phyloP scores from a whole-genome alignment of 2,797 vertebrate genomes.

The Sphaeramia orbicularis region DNA sequence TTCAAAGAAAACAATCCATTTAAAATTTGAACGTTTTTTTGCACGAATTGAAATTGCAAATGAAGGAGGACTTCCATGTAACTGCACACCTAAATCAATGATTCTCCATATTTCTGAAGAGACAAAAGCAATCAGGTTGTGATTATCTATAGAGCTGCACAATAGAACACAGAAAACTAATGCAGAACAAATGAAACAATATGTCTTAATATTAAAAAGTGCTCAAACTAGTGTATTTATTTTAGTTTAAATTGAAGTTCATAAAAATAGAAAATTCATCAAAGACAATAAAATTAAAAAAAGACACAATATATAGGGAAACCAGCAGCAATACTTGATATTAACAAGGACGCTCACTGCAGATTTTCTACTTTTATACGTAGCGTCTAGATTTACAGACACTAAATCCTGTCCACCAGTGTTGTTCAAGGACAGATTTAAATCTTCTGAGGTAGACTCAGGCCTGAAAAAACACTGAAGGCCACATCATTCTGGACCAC shows the following conservation, averaged over 20 bases:
- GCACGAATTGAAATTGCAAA: slow-evolving; percentile 41
- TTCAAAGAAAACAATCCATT: slow-evolving; percentile 66
- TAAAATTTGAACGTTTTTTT: slow-evolving; percentile 45
- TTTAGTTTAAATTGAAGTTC: slow-evolving; percentile 10
- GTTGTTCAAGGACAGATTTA: background rate
- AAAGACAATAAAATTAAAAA: background rate
- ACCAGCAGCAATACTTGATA: background rate
- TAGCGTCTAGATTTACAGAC: background rate
- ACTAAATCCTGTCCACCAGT: background rate
- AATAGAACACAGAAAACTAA: background rate
- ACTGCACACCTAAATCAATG: slow-evolving; percentile 9
- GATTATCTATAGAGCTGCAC: too few relatives aligned
- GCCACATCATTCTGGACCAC: background rate
- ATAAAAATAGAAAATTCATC: background rate
- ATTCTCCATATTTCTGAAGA: too few relatives aligned
- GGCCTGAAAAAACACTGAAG: background rate
- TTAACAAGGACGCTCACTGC: background rate
- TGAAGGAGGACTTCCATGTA: slow-evolving; percentile 41
- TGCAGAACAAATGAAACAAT: background rate
- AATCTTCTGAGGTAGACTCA: background rate
- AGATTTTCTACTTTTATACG: background rate
- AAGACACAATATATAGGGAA: background rate
- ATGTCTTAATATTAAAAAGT: background rate
- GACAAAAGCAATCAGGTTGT: too few relatives aligned
- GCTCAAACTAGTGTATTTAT: slow-evolving; percentile 16